Base-by-base conservation (phyloP, 2,797 vertebrate genomes). In the Alosa sapidissima region DNA sequence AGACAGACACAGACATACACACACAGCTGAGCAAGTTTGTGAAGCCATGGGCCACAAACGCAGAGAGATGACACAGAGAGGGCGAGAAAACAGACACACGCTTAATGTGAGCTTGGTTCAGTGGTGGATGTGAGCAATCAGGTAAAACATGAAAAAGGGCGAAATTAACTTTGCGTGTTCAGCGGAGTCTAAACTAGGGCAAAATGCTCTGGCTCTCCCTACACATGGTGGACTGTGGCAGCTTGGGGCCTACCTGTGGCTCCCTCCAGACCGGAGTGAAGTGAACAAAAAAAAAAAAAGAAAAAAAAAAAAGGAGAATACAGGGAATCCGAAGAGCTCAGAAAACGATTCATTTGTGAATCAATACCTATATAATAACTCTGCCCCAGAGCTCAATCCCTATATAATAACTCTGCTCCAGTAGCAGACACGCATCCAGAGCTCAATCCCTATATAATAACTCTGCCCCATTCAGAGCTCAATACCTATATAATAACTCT, bases 51-150 rank as follows among this genome's bases (percentile, higher is more conserved):
- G 72, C 14, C 36, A 78, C 41, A 78, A 24, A 65, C 16, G 6
- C 13, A 78, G 14, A 47, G 1, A 19, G 9, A 75, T 41, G 14
- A 45, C 72, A 75, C 36, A 45, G 1, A 75, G 65, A 62, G n/a
- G 60, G 33, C 9, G 13, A 36, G 28, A 72, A 41, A 72, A 33
- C 68, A 78, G 2, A 47, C 36, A 41, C 14, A 78, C 41, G 0
- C 41, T 10, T 47, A 78, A 45, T 78, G 72, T 78, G 41, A 47
- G 41, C 72, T 19, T 21, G 41, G 41, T 1, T 78, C 72, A 78
- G 6, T 78, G 41, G 47, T 47, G 24, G 72, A 78, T 78, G 72
- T 78, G 72, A 78, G 72, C 36, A 78, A 47, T 78, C 16, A 47
- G 72, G 24, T 21, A 8, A 78, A 78, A 47, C 19, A 45, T 8